Percentiles rank a stretch among this genome's conserved stretches.
Conservation (phyloP, 2,797 vertebrate species). For the Pempheris klunzingeri region DNA sequence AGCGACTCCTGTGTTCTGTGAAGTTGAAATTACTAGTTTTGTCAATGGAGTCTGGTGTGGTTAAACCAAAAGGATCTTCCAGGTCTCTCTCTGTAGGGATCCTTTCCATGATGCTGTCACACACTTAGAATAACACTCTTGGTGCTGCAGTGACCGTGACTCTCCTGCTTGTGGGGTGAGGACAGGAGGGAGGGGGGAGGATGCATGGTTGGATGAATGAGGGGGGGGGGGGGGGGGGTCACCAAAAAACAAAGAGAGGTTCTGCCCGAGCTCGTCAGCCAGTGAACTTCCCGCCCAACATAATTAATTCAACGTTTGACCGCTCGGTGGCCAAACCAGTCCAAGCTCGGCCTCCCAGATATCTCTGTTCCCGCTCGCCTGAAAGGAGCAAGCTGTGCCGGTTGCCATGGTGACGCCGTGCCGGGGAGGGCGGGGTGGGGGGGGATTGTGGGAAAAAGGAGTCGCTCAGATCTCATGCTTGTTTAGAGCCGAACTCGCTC, state of each 20-base stretch:
- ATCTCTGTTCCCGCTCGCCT: conserved; percentile 32
- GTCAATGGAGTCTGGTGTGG: too few relatives aligned
- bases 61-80: too few relatives aligned
- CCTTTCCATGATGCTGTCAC: too few relatives aligned
- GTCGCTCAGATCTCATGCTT: conserved; percentile 9
- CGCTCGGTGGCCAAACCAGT: conserved; percentile 37
- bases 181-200: neutral
- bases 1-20: too few relatives aligned
- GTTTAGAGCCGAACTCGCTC: conserved; percentile 1
- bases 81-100: too few relatives aligned
- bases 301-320: conserved; percentile 21
- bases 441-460: conserved; percentile 12
- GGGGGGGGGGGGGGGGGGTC: too few relatives aligned
- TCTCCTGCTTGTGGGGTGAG: neutral
- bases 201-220: too few relatives aligned
- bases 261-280: conserved; percentile 6
- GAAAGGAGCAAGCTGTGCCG: conserved; percentile 32
- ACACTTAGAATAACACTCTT: too few relatives aligned
- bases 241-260: conserved; percentile 19
- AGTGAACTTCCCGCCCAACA: neutral
- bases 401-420: conserved; percentile 60
- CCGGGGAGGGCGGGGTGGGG: neutral
- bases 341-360: conserved; percentile 30
- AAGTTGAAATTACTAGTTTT: too few relatives aligned
- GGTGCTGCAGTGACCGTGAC: too few relatives aligned